These are phyloP conservation scores for Coelopa pilipes DNA, from an alignment of 2,888 invertebrate genomes.

Conservation along the genomic window DNA sequence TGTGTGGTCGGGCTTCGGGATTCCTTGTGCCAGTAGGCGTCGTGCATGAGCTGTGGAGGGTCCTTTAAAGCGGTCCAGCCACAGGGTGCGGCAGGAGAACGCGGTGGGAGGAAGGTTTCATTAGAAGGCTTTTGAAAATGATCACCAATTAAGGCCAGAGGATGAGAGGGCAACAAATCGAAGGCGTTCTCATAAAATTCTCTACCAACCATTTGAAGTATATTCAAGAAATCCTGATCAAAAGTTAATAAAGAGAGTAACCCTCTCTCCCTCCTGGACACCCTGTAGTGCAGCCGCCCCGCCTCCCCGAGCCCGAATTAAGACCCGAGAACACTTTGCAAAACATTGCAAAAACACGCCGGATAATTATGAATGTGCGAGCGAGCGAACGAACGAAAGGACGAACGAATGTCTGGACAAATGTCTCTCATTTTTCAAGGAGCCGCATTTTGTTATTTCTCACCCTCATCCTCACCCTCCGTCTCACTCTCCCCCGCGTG, in stretches of 20 bases:
- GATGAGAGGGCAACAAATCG: too few species aligned
- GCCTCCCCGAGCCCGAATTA: slow-evolving; percentile 2
- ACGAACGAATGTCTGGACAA: neutral
- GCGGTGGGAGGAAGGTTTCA: too few species aligned
- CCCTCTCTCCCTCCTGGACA: too few species aligned
- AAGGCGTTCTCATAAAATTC: too few species aligned
- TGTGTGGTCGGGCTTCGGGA: neutral
- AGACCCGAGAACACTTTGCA: neutral
- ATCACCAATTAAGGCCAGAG: too few species aligned
- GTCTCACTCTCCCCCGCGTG: too few species aligned
- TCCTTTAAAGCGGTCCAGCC: neutral
- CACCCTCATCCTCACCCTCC: neutral
- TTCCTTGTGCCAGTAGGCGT: neutral
- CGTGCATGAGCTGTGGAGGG: slow-evolving; percentile 2
- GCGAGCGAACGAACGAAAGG: too few species aligned
- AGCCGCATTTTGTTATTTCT: neutral
- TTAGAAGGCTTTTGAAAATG: too few species aligned
- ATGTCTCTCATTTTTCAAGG: slow-evolving; percentile 16
- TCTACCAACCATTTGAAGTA: too few species aligned
- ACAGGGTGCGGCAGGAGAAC: neutral
- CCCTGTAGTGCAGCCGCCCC: too few species aligned
- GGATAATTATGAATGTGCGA: slow-evolving; percentile 20
- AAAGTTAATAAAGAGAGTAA: neutral
- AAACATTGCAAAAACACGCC: neutral
- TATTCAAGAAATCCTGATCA: too few species aligned